These are phyloP conservation scores for Corvus cornix DNA, from an alignment of 2,113 vertebrate species.

Conservation along the genomic window DNA sequence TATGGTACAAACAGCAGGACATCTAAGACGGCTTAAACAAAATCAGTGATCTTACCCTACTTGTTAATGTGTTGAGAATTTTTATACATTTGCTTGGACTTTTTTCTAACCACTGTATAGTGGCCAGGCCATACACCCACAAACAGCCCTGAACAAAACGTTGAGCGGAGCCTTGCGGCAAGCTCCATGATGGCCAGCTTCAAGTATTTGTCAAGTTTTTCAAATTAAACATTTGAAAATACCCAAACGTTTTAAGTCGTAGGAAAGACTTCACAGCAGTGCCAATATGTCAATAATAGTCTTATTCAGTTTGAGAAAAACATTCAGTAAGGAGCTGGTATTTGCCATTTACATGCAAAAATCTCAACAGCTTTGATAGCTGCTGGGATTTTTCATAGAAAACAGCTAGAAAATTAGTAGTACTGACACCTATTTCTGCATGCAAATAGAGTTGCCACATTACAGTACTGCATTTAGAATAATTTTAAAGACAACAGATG, in stretches of 20 bases:
- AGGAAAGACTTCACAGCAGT: not conserved
- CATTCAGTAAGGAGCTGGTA: not conserved
- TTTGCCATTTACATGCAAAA: not conserved
- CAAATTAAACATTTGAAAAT: not conserved
- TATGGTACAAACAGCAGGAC: not conserved
- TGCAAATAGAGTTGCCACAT: not conserved
- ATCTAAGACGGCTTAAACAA: not conserved
- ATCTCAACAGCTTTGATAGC: not conserved
- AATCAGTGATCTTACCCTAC: not conserved
- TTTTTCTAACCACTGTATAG: not conserved
- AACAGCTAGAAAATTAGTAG: not conserved
- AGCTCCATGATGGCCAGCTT: not conserved
- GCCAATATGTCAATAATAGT: not conserved
- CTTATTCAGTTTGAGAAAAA: not conserved
- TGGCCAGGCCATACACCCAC: not conserved
- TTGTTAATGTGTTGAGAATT: not conserved
- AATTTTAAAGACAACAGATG: not conserved
- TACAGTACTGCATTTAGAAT: not conserved
- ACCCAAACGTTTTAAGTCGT: not conserved
- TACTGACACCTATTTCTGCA: not conserved
- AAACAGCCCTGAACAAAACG: not conserved
- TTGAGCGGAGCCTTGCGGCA: not conserved
- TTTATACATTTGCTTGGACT: not conserved
- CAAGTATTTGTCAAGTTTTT: not conserved
- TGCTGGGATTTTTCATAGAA: not conserved